Base-by-base conservation (phyloP, 1,140 invertebrate genomes). In the Geopemphigus sp. region DNA sequence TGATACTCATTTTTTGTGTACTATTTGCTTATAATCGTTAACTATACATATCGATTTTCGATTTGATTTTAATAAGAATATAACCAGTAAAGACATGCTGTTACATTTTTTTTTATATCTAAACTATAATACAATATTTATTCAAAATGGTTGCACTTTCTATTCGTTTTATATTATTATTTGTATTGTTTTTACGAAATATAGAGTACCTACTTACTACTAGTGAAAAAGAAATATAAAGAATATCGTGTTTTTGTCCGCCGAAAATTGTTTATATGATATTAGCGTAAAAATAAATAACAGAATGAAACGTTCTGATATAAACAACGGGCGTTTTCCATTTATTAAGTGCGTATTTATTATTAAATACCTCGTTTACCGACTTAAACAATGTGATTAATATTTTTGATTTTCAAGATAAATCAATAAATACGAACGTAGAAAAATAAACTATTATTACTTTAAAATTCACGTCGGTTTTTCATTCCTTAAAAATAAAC, bases 81-180 rank as follows among this genome's bases (percentile, higher is more conserved):
- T 32, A n/a, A 64, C 29, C 11, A 32, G 26, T 63, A n/a, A 64
- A 64, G 6, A 19, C 10, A 11, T 2, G 3, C 19, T 39, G 8
- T 32, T 17, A 29, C 17, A 39, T 32, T 64, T 39, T 19, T 8
- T 64, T 10, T 32, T 39, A 8, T 39, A 39, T 39, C 3, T 64
- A n/a, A 19, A 39, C 17, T 64, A 19, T 32, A 64, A 32, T 64
- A 19, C 61, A 64, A 64, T 64, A 64, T 64, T 64, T 39, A 39
- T 64, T 64, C 19, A 11, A 64, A 64, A 17, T 32, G 19, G 29
- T 32, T 64, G 32, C 32, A 32, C 26, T 29, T 15, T 39, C 32
- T 39, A 39, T 3, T 3, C 8, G 17, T 10, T 32, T 26, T 8
- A 32, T 17, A 29, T 24, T 11, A 29, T 8, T 15, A 32, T 32